Evolutionary conservation across 2,797 vertebrate genomes (phyloP), one percentile per base, ranked within the genome.

Genomic region (Alectoris magna): DNA sequence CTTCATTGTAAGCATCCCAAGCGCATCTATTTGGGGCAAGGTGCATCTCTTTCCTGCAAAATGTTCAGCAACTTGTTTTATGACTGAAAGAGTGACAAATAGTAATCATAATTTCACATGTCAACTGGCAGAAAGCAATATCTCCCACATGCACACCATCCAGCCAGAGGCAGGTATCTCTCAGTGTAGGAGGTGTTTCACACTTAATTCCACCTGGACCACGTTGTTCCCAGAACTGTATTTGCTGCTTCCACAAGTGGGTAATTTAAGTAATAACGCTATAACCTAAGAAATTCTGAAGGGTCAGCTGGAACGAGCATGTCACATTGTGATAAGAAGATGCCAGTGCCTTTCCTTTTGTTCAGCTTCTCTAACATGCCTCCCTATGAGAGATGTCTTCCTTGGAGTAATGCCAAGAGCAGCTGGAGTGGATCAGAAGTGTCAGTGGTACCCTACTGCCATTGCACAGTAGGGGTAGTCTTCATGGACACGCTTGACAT

Each of bases 61-160:
- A 41, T 55, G 13, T 71, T 59, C 64, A 1, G 67, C 14, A 44
- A 31, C 44, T 58, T n/a, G 6, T 62, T 93, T 84, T 58, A 44
- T 76, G 87, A 58, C 51, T 68, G 16, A 51, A 27, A 78, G 90
- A 87, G 74, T 72, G 90, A 75, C 85, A 89, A 96, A 84, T 4
- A 75, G 41, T 49, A 49, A 58, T 59, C 87, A 53, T 72, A 84
- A 94, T 78, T 89, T 80, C 82, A 51, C 60, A 60, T 60, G 55
- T 53, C 84, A 91, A 0, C 71, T 64, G 78, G 81, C 84, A 92
- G 89, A 64, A 87, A 88, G 87, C 84, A 64, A 51, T 29, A 74
- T 74, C 81, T 91, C 84, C 84, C 51, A 36, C 87, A 48, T 4
- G 2, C 41, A 5, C 84, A 78, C 64, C 8, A 3, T 6, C 27